phyloP scores from a whole-genome alignment of 2,888 invertebrate species.

The Xylota segnis region DNA sequence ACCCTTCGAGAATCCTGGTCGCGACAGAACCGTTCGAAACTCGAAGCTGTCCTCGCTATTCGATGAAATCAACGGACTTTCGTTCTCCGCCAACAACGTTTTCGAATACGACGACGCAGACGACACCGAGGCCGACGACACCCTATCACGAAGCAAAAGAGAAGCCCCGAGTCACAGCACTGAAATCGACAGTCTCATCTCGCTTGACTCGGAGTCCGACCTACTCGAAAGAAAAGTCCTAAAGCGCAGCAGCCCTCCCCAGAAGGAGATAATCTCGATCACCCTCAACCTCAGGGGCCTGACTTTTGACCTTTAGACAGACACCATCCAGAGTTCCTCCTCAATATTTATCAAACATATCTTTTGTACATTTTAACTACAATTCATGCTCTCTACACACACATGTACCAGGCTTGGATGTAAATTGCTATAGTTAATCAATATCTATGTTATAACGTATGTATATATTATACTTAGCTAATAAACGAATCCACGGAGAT shows the following conservation, averaged over 20 bases:
- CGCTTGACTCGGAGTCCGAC: constrained; percentile 26
- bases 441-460: background rate
- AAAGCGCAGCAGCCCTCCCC: constrained; percentile 40
- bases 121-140: background rate
- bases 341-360: constrained; percentile 25
- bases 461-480: constrained; percentile 9
- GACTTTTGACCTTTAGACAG: constrained; percentile 21
- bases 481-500: background rate
- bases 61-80: constrained; percentile 81
- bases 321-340: constrained; percentile 43
- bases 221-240: constrained; percentile 47
- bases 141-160: constrained; percentile 7
- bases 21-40: constrained; percentile 80
- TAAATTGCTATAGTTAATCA: constrained; percentile 7
- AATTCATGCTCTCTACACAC: background rate
- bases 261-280: constrained; percentile 46
- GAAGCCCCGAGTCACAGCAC: background rate
- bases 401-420: background rate
- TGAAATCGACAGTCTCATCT: constrained; percentile 3
- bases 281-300: constrained; percentile 54
- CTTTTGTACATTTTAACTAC: constrained; percentile 22
- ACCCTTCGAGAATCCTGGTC: constrained; percentile 79
- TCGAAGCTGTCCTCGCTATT: constrained; percentile 79
- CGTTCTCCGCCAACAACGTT: constrained; percentile 79
- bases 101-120: constrained; percentile 79